phyloP scores from a whole-genome alignment of 2,888 invertebrate species.

The Antitype chi region DNA sequence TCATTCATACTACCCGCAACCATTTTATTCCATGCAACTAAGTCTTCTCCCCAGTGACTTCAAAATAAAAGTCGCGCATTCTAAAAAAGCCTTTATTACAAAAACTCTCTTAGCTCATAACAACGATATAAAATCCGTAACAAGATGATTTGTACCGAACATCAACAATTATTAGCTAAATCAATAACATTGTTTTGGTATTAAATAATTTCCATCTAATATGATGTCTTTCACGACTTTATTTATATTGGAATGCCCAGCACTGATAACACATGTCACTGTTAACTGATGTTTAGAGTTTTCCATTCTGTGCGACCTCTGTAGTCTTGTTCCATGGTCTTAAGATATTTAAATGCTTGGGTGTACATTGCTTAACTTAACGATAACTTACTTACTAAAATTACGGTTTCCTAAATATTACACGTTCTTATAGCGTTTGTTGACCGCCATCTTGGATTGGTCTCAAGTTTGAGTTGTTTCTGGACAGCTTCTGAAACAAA shows the following conservation, averaged over 20 bases:
- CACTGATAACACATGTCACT: conserved; percentile 71
- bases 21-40: background rate
- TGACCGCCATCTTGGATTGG: conserved; percentile 80
- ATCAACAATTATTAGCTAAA: conserved; percentile 72
- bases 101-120: conserved; percentile 83
- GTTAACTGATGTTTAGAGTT: conserved; percentile 53
- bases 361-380: conserved; percentile 81
- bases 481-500: conserved; percentile 83
- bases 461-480: conserved; percentile 78
- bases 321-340: conserved; percentile 63
- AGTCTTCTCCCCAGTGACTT: background rate
- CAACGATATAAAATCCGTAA: conserved; percentile 80
- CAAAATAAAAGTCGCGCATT: conserved; percentile 60
- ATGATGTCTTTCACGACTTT: conserved; percentile 84
- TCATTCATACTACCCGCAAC: background rate
- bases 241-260: conserved; percentile 87
- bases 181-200: conserved; percentile 69
- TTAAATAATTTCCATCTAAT: conserved; percentile 69
- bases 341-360: conserved; percentile 85
- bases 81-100: conserved; percentile 84
- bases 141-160: conserved; percentile 76
- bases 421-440: conserved; percentile 77
- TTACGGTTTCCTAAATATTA: conserved; percentile 87
- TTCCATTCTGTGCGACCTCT: conserved; percentile 50
- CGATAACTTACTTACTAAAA: conserved; percentile 83